phyloP scores from a whole-genome alignment of 2,888 invertebrate species.

The Drosophila algonquin region DNA sequence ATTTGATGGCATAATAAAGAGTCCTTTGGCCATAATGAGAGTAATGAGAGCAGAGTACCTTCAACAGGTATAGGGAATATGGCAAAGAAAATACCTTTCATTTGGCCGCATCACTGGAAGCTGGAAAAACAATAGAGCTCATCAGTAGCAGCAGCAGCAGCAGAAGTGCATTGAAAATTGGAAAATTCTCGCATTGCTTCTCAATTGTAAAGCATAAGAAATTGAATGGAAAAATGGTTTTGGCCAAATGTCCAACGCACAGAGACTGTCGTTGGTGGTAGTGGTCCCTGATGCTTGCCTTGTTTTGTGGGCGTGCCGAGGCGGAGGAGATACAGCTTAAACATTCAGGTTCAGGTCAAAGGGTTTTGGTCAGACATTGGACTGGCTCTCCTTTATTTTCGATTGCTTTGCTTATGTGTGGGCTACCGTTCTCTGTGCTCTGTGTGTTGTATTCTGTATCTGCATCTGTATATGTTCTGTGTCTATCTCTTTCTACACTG shows the following conservation, averaged over 20 bases:
- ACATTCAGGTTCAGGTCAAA: constrained; percentile 5
- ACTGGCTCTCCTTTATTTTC: constrained; percentile 39
- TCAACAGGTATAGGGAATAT: neutral
- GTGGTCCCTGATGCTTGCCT: constrained; percentile 32
- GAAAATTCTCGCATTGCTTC: constrained; percentile 57
- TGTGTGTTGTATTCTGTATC: neutral
- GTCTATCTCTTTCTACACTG: neutral
- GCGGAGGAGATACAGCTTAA: neutral
- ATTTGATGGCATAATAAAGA: too few relatives aligned
- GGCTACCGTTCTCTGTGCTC: neutral
- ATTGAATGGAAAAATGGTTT: constrained; percentile 52
- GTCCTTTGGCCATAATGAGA: too few relatives aligned
- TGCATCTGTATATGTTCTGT: neutral
- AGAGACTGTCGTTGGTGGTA: constrained; percentile 22
- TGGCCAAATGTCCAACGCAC: constrained; percentile 24
- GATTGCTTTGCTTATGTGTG: constrained; percentile 20
- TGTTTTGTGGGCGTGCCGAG: constrained; percentile 24
- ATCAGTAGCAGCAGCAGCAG: constrained; percentile 63
- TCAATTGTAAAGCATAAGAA: constrained; percentile 43
- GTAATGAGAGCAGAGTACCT: neutral
- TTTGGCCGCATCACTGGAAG: constrained; percentile 5
- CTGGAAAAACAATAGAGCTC: constrained; percentile 70
- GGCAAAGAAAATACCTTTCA: constrained; percentile 45
- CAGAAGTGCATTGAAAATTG: constrained; percentile 69
- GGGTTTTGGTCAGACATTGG: constrained; percentile 21